Evolutionary conservation across 1,140 invertebrate genomes (phyloP).

Genomic region (Lasioglossum baleicum): DNA sequence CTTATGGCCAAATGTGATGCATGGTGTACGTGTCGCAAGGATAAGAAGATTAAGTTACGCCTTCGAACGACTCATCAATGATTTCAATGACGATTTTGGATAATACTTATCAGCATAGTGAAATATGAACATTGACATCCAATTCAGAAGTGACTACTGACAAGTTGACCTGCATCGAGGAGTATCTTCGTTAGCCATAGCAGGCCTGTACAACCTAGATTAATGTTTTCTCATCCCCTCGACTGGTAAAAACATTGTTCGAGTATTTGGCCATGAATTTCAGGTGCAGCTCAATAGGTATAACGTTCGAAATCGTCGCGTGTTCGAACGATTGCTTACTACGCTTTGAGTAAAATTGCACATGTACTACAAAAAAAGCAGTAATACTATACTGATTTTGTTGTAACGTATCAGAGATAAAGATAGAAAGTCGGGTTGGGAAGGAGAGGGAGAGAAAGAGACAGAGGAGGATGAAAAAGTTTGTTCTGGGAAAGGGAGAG

Average conservation of each 20-base stretch:
- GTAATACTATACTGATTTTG: slow-evolving; percentile 75
- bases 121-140: too few relatives aligned
- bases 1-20: not conserved
- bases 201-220: not conserved
- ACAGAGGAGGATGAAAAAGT: slow-evolving; percentile 46
- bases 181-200: not conserved
- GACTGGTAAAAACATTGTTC: not conserved
- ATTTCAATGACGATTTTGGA: not conserved
- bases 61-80: not conserved
- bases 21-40: not conserved
- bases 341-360: slow-evolving; percentile 69
- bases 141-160: too few relatives aligned
- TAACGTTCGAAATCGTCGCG: slow-evolving; percentile 64
- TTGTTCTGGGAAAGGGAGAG: slow-evolving; percentile 33
- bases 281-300: slow-evolving; percentile 3
- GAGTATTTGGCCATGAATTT: slow-evolving; percentile 18
- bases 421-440: slow-evolving; percentile 58
- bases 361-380: slow-evolving; percentile 74
- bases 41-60: not conserved
- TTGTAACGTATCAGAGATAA: slow-evolving; percentile 64
- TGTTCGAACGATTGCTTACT: slow-evolving; percentile 63
- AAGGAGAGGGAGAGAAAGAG: slow-evolving; percentile 46
- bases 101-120: not conserved
- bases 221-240: not conserved
- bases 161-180: too few relatives aligned